Conservation (phyloP, 2,888 invertebrate species). For the Calameuta filiformis region DNA sequence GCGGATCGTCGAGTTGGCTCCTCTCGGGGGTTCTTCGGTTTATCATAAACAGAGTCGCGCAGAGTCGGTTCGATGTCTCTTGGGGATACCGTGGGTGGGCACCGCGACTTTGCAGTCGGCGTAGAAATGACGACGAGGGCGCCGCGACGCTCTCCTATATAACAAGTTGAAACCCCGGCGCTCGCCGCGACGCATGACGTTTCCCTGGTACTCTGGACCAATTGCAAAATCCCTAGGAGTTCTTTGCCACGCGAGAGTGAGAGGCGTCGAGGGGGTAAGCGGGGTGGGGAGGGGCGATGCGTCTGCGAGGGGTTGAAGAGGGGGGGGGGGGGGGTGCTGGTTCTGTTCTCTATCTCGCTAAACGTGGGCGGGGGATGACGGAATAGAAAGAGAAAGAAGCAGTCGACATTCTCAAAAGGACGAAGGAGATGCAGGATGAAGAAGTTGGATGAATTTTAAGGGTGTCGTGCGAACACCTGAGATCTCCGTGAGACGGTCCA, state of each 20-base stretch:
- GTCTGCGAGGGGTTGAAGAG: background rate
- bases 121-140: conserved; percentile 58
- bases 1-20: background rate
- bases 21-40: background rate
- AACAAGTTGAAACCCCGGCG: conserved; percentile 43
- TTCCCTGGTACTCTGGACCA: conserved; percentile 23
- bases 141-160: conserved; percentile 59
- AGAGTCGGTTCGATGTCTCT: background rate
- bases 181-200: conserved; percentile 42
- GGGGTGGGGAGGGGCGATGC: background rate
- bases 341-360: background rate
- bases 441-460: background rate
- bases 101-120: conserved; percentile 47
- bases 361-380: background rate
- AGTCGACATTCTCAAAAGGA: background rate
- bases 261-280: background rate
- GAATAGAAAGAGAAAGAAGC: background rate
- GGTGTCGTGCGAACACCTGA: background rate
- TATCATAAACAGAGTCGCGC: background rate
- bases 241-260: background rate
- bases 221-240: conserved; percentile 21
- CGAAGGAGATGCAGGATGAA: background rate
- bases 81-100: conserved; percentile 7
- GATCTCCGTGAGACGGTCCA: background rate
- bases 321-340: background rate